phyloP scores from a whole-genome alignment of 2,888 invertebrate species.

The Diachrysia chrysitis region DNA sequence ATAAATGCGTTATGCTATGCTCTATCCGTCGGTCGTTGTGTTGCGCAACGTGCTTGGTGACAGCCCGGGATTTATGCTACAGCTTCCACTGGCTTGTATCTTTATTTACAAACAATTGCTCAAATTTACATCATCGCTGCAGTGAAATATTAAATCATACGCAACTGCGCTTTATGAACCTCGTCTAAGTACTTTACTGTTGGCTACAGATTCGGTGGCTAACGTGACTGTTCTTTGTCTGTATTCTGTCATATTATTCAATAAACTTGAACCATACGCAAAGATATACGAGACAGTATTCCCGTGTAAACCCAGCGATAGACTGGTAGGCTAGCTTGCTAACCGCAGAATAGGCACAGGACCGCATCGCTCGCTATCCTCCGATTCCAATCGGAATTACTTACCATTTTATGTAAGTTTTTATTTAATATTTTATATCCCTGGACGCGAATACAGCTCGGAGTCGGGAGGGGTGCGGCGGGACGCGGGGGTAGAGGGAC shows the following conservation, averaged over 20 bases:
- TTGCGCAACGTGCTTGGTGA: conserved; percentile 79
- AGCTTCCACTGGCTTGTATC: conserved; percentile 66
- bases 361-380: conserved; percentile 77
- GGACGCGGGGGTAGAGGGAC: conserved; percentile 81
- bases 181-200: conserved; percentile 27
- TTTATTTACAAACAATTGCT: conserved; percentile 75
- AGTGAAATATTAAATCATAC: conserved; percentile 49
- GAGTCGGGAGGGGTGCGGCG: conserved; percentile 70
- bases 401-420: conserved; percentile 87
- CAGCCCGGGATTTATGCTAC: conserved; percentile 72
- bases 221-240: conserved; percentile 16
- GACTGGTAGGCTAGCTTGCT: conserved; percentile 67
- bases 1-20: conserved; percentile 79
- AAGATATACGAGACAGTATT: conserved; percentile 26
- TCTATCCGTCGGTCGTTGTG: conserved; percentile 73
- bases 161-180: conserved; percentile 40
- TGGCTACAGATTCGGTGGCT: conserved; percentile 7
- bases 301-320: conserved; percentile 38
- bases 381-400: conserved; percentile 86
- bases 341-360: conserved; percentile 80
- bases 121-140: conserved; percentile 63
- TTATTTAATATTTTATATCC: conserved; percentile 88
- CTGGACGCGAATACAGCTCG: conserved; percentile 81
- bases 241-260: not conserved
- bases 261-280: conserved; percentile 16